Base-by-base conservation (phyloP, 2,113 vertebrate species). In the Anarhynchus alexandrinus region DNA sequence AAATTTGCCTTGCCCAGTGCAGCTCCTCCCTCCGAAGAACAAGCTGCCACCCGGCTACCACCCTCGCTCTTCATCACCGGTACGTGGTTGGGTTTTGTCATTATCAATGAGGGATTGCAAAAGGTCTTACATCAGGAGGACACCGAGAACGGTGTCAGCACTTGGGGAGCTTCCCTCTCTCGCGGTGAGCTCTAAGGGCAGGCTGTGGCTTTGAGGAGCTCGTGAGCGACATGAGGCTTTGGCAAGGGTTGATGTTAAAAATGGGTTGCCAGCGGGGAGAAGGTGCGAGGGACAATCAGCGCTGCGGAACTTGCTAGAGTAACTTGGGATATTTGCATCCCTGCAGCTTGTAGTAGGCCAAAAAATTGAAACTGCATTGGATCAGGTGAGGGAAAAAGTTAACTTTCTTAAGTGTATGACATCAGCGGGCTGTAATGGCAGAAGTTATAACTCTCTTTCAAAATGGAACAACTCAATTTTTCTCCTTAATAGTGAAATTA, bases 71-170 rank as follows among this genome's bases (percentile, higher is more conserved):
- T 38, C 29, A 42, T 4, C 16, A 42, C 49, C 54, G 25, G n/a
- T 0, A 7, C 8, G 51, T 1, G 2, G 0, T 2, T 2, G 5
- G 16, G 18, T 32, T 77, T 36, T 42, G 15, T 5, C 1, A 0
- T 40, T 58, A 7, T 54, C 78, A 11, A 4, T 14, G 81, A 43
- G 82, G 38, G 32, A 9, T 0, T 34, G 65, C 58, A 32, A 67
- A 69, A 76, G 73, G 47, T 66, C 49, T 12, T 29, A 43, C 49
- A 22, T 25, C 38, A 73, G 62, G 36, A 76, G 76, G 47, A 92
- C 7, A 3, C 30, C 49, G 51, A 43, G 54, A 77, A 49, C 85
- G 16, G 16, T 57, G 11, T 76, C 67, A 67, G 7, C 47, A 27
- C 69, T 69, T 72, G 11, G 29, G 29, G 49, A 88, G 64, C 14